Conservation (phyloP, 2,797 vertebrate genomes). For the Dryobates pubescens region DNA sequence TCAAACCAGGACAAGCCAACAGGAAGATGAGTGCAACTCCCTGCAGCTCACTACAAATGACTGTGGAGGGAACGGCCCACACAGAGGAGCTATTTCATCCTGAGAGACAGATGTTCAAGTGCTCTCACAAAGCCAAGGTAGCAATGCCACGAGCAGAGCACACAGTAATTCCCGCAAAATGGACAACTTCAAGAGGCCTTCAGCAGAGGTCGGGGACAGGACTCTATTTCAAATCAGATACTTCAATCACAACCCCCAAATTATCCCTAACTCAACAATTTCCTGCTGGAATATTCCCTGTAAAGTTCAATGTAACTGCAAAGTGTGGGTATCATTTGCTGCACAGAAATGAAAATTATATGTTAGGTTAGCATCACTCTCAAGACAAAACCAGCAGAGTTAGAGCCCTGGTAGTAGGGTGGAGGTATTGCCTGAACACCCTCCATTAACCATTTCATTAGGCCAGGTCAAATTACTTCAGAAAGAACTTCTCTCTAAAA, state of each 20-base stretch:
- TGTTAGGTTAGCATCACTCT: not conserved
- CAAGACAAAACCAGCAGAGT: not conserved
- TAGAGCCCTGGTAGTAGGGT: not conserved
- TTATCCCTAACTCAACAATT: not conserved
- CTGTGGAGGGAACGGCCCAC: rapidly evolving
- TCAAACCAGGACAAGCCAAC: not conserved
- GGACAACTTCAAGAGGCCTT: not conserved
- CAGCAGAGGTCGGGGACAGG: not conserved
- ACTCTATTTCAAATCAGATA: not conserved
- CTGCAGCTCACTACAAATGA: rapidly evolving
- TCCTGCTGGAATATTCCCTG: not conserved
- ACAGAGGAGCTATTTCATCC: not conserved
- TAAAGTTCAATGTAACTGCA: not conserved
- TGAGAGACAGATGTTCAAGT: rapidly evolving
- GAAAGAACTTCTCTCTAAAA: not conserved
- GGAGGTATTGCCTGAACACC: not conserved
- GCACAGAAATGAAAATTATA: not conserved
- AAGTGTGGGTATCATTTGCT: rapidly evolving
- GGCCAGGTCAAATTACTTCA: not conserved
- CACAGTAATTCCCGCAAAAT: rapidly evolving
- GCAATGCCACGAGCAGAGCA: rapidly evolving
- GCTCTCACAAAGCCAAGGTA: not conserved
- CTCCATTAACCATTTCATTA: not conserved
- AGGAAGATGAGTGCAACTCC: not conserved
- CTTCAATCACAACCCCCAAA: not conserved